Conservation (phyloP, 2,113 vertebrate genomes). For the Mustelus asterias region DNA sequence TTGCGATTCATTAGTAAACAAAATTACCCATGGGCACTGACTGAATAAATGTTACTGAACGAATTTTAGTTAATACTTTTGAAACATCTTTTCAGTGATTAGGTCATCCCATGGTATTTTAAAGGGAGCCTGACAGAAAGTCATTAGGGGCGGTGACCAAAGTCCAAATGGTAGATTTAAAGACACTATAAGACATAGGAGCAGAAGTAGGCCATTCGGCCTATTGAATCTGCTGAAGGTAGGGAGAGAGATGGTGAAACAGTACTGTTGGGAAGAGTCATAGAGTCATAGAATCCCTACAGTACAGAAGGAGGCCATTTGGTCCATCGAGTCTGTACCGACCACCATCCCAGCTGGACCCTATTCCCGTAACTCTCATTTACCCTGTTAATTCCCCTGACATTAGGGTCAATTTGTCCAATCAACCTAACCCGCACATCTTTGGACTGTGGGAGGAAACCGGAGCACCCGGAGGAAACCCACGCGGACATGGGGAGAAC, state of each 20-base stretch:
- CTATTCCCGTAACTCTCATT: too few relatives aligned
- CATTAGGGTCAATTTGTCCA: too few relatives aligned
- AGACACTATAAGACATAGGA: neutral
- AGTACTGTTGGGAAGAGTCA: neutral
- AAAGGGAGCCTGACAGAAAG: neutral
- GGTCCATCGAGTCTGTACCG: too few relatives aligned
- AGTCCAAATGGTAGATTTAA: neutral
- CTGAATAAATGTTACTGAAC: neutral
- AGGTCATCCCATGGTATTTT: neutral
- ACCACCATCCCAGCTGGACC: too few relatives aligned
- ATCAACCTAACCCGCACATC: too few relatives aligned
- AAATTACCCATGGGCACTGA: neutral
- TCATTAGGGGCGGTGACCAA: neutral
- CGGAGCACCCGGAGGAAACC: too few relatives aligned
- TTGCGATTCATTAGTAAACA: neutral
- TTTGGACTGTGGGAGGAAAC: too few relatives aligned
- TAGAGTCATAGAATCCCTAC: too few relatives aligned
- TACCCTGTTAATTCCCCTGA: too few relatives aligned
- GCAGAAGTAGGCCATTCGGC: too few relatives aligned
- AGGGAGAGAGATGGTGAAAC: neutral
- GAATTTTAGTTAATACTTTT: neutral
- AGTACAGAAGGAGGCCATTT: too few relatives aligned
- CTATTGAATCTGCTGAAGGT: neutral
- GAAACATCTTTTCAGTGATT: neutral
- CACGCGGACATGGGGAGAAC: too few relatives aligned